Evolutionary conservation across 2,888 invertebrate species (phyloP), one percentile per base, ranked within the genome.

Genomic region (Lampropteryx suffumata): DNA sequence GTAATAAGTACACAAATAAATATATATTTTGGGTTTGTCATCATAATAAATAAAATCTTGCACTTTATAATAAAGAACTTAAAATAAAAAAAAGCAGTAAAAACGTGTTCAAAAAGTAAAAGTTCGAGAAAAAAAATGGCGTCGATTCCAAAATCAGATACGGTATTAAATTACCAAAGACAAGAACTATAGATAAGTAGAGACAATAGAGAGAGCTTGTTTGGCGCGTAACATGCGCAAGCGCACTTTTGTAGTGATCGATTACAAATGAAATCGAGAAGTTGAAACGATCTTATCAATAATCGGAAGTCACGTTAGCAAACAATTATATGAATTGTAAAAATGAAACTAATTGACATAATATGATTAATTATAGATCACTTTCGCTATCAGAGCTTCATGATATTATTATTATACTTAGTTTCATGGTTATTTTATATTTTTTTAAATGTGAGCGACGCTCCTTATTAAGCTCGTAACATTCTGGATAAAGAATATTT

Each of bases 121-220:
- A 78, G 78, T 70, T 64, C 64, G 67, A 67, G 69, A 71, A 70
- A 66, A 21, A 48, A 43, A 49, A 40, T 41, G 40, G 48, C 52
- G 48, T 48, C 65, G 69, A 68, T 69, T 73, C 67, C 65, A 67
- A 64, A 68, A 64, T 62, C 64, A 62, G 63, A 69, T 72, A 70
- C 50, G 69, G 71, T 74, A 73, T 67, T 71, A 71, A 71, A 75
- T 74, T 70, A 69, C 59, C 79, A 73, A 79, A 80, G 79, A 78
- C 76, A 67, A 50, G 33, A 42, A 40, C 70, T 69, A 73, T 49
- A 73, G 77, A 79, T 79, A 74, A 71, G 65, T 66, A 59, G 73
- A 76, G 55, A 76, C 54, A 84, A 76, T 85, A 78, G 81, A 82
- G 82, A 83, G 84, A 66, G 56, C 28, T 47, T 59, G 55, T 59